A percentile compares a stretch with the other conserved stretches of the same genome.
Conservation (phyloP, 2,888 invertebrate species). For the Pollenia angustigena region DNA sequence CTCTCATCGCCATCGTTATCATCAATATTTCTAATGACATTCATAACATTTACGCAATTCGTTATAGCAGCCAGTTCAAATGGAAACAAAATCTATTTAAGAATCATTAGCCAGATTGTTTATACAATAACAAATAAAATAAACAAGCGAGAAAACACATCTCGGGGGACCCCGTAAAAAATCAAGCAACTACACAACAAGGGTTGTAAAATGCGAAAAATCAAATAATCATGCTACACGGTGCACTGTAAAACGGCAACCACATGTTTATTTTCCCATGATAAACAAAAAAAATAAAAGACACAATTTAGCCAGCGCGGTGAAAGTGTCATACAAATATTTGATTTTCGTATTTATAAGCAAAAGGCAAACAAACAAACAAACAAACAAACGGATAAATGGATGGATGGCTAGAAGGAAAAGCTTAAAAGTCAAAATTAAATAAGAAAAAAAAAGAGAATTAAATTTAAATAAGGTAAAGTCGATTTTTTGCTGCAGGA, state of each 20-base stretch:
- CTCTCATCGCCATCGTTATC: slow-evolving; percentile 35
- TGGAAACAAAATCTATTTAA: slow-evolving; percentile 68
- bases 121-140: slow-evolving; percentile 62
- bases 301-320: not conserved
- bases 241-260: slow-evolving; percentile 46
- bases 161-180: slow-evolving; percentile 57
- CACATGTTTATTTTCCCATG: slow-evolving; percentile 71
- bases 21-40: slow-evolving; percentile 50
- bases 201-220: slow-evolving; percentile 52
- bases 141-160: slow-evolving; percentile 61
- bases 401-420: not conserved
- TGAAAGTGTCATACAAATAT: slow-evolving; percentile 59
- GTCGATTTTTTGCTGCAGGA: not conserved
- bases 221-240: slow-evolving; percentile 36
- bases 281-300: slow-evolving; percentile 34
- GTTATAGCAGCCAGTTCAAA: slow-evolving; percentile 63
- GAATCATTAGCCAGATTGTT: slow-evolving; percentile 73
- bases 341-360: slow-evolving; percentile 58
- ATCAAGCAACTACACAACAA: slow-evolving; percentile 46
- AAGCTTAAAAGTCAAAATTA: slow-evolving; percentile 57
- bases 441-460: slow-evolving; percentile 66
- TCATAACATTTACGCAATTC: slow-evolving; percentile 69
- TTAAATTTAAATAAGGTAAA: slow-evolving; percentile 56
- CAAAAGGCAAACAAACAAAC: slow-evolving; percentile 17
- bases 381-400: not conserved